phyloP scores from a whole-genome alignment of 2,113 vertebrate species.

The Paracanthobrama guichenoti region DNA sequence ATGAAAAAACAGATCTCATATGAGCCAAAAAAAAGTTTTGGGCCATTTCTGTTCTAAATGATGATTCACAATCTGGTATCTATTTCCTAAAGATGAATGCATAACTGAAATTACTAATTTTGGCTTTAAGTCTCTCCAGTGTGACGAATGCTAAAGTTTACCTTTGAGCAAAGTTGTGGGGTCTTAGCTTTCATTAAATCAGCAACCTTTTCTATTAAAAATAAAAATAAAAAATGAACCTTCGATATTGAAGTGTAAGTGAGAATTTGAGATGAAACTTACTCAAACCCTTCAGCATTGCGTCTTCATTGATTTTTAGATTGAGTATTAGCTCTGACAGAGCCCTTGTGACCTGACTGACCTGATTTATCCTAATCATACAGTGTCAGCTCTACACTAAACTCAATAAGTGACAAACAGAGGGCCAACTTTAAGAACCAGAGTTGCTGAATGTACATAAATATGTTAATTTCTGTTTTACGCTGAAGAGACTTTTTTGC shows the following conservation, averaged over 20 bases:
- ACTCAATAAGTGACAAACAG: slow-evolving; percentile 6
- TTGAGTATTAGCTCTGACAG: slow-evolving; percentile 57
- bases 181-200: neutral
- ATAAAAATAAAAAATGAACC: neutral
- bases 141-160: neutral
- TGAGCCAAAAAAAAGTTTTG: too few species aligned
- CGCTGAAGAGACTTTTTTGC: neutral
- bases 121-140: neutral
- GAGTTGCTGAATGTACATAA: neutral
- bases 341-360: slow-evolving; percentile 40
- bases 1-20: too few species aligned
- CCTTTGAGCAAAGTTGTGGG: slow-evolving; percentile 16
- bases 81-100: neutral
- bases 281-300: slow-evolving; percentile 43
- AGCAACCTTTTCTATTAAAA: neutral
- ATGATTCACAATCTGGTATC: neutral
- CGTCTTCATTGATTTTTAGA: slow-evolving; percentile 53
- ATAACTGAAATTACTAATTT: neutral
- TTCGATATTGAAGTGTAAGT: slow-evolving; percentile 58
- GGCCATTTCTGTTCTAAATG: neutral
- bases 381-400: slow-evolving; percentile 33
- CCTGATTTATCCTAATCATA: slow-evolving; percentile 48
- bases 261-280: slow-evolving; percentile 49
- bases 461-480: neutral
- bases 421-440: neutral